phyloP scores from a whole-genome alignment of 1,140 invertebrate species.

The Tetragonula clypearis region DNA sequence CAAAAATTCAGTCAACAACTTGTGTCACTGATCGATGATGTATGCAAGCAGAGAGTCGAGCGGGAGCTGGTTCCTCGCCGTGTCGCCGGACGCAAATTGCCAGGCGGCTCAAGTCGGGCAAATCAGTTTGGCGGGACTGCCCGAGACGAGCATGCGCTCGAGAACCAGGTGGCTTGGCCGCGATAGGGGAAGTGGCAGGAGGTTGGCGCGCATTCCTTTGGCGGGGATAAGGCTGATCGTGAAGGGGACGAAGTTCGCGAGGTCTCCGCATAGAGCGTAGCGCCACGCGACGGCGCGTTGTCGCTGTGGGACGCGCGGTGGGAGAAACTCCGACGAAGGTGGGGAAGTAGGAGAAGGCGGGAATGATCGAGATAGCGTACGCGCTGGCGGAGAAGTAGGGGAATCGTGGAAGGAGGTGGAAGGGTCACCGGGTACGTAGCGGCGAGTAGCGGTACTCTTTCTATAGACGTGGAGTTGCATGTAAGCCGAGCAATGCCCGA shows the following conservation, averaged over 20 bases:
- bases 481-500: conserved; percentile 75
- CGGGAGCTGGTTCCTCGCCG: conserved; percentile 16
- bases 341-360: conserved; percentile 25
- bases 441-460: conserved; percentile 81
- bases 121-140: conserved; percentile 52
- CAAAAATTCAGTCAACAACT: not conserved
- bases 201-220: not conserved
- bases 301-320: not conserved
- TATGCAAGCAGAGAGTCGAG: too few relatives aligned
- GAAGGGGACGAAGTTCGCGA: conserved; percentile 70
- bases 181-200: conserved; percentile 25
- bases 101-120: conserved; percentile 15
- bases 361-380: conserved; percentile 36
- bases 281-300: conserved; percentile 71
- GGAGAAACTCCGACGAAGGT: conserved; percentile 21
- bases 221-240: conserved; percentile 25
- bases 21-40: too few relatives aligned
- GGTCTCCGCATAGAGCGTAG: conserved; percentile 70
- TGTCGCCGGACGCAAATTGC: conserved; percentile 36
- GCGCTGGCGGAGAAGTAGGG: conserved; percentile 13
- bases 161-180: conserved; percentile 36
- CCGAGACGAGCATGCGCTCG: conserved; percentile 57
- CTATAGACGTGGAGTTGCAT: conserved; percentile 71
- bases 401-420: conserved; percentile 46
- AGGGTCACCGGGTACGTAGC: conserved; percentile 74